Evolutionary conservation across 2,797 vertebrate genomes (phyloP), one percentile per base, ranked within the genome.

Genomic region (Epinephelus malabaricus): DNA sequence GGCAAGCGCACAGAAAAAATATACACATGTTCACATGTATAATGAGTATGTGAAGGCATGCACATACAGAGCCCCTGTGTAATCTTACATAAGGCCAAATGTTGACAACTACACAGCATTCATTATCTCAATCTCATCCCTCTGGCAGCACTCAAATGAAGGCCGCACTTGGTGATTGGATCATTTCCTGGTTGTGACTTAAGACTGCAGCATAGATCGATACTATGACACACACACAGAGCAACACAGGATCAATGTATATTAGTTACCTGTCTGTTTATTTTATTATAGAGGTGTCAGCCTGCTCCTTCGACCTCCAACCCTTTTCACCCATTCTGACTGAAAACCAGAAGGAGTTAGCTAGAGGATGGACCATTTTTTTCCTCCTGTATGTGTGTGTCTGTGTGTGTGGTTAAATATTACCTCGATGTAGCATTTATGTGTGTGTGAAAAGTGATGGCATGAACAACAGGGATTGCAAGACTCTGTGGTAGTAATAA

Each of bases 161-260:
- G 73, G 54, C 72, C 1, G 55, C 74, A 77, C 75, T 25, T 18
- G 21, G 69, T 87, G 89, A 92, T 91, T 88, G 84, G 87, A 90
- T 92, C 69, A 86, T 92, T 93, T 93, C 85, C 88, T 90, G 78
- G 70, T 87, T 21, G 69, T 81, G 89, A 78, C 88, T 92, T 84
- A 71, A 87, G 81, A 81, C 84, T 78, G 58, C 66, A 18, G 81
- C 75, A 59, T 54, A 47, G 73, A 91, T 94, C 91, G 0, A 94
- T 94, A 84, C 14, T 14, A 30, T 58, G 45, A 40, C 12, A 68
- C 51, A 27, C 10, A 51, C 27, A 25, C 7, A 66, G 15, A 62
- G 19, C 34, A 40, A 46, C 54, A 63, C 38, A 46, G 43, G 80
- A 92, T 93, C 87, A 59, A 91, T 92, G 83, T 69, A 80, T 88